These are phyloP conservation scores for Drosophila prolongata DNA, from an alignment of 2,888 invertebrate genomes.

Conservation along the genomic window DNA sequence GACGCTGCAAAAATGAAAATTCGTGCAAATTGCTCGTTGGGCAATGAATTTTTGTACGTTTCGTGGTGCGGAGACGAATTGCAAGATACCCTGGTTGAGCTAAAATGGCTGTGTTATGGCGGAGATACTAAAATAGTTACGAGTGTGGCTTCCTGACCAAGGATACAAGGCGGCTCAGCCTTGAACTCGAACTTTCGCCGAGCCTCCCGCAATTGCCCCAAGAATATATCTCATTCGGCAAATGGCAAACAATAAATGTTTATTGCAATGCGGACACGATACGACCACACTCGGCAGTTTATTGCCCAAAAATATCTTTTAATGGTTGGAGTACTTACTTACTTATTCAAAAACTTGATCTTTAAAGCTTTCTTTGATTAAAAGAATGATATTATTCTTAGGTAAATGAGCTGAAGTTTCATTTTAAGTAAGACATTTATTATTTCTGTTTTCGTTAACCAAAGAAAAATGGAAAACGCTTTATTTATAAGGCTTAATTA, in stretches of 20 bases:
- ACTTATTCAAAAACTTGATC: background rate
- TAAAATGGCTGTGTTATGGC: background rate
- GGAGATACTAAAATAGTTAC: slow-evolving; percentile 27
- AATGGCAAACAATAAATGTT: slow-evolving; percentile 71
- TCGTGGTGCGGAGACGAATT: slow-evolving; percentile 1
- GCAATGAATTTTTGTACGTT: slow-evolving; percentile 30
- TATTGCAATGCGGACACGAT: slow-evolving; percentile 20
- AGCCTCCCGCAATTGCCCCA: slow-evolving; percentile 1
- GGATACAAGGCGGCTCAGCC: slow-evolving; percentile 11
- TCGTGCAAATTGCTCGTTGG: slow-evolving; percentile 49
- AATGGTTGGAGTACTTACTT: background rate
- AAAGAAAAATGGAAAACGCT: no score
- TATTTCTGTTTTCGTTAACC: no score
- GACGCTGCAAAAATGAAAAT: slow-evolving; percentile 30
- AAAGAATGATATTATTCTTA: no score
- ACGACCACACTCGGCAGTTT: slow-evolving; percentile 1
- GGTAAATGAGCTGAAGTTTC: no score
- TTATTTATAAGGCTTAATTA: no score
- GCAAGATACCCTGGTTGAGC: slow-evolving; percentile 17
- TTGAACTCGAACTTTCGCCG: slow-evolving; percentile 37
- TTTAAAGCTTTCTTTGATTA: background rate
- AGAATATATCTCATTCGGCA: slow-evolving; percentile 11
- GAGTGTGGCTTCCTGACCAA: slow-evolving; percentile 8
- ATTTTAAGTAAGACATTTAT: no score
- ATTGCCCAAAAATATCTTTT: slow-evolving; percentile 1